Evolutionary conservation across 2,888 invertebrate species (phyloP).

Genomic region (Eupithecia tripunctaria): DNA sequence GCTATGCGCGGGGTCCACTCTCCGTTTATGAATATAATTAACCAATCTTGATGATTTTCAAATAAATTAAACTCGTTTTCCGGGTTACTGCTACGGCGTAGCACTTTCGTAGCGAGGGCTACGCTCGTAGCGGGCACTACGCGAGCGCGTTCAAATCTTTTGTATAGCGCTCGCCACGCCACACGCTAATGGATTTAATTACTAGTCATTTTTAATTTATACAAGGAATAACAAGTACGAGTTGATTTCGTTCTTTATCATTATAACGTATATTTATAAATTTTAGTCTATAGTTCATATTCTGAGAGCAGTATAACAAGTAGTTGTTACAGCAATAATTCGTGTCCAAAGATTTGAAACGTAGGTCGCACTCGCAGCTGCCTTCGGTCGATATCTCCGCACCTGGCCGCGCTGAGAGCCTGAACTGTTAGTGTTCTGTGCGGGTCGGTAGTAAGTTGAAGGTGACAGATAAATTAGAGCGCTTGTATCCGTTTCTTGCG

Average conservation of each 20-base stretch:
- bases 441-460: neutral
- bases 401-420: neutral
- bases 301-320: neutral
- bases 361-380: neutral
- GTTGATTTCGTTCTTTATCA: neutral
- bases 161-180: constrained; percentile 7
- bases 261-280: neutral
- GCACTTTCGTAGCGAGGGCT: constrained; percentile 33
- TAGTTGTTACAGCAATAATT: neutral
- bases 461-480: constrained; percentile 17
- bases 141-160: constrained; percentile 59
- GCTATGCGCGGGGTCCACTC: too few relatives aligned
- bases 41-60: too few relatives aligned
- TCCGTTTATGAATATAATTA: too few relatives aligned
- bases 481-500: constrained; percentile 20
- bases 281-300: neutral
- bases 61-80: neutral
- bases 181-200: too few relatives aligned
- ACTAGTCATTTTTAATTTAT: too few relatives aligned
- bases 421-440: neutral
- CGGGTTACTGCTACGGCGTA: constrained; percentile 36
- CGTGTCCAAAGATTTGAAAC: neutral
- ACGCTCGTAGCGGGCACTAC: too few relatives aligned
- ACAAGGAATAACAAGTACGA: neutral
- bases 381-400: neutral